Evolutionary conservation across 1,140 invertebrate genomes (phyloP), one percentile per base, ranked within the genome.

Genomic region (Brachionus calyciflorus): DNA sequence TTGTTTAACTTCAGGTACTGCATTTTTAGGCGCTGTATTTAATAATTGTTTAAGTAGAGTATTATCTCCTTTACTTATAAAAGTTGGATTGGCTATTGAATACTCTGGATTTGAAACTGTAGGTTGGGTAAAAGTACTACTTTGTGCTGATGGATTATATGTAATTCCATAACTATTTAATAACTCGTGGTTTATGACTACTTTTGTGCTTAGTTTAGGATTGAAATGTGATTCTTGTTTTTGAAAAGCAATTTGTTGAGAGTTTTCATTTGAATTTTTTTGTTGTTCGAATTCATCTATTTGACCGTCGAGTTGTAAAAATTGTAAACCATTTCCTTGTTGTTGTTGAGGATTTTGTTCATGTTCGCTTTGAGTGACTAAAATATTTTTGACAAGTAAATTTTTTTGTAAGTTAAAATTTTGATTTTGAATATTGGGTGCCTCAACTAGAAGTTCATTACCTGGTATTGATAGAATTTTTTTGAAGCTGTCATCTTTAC

Each of bases 111-210:
- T 1, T 9, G 33, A 14, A 3, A n/a, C 1, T 5, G 19, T 26
- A 24, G 69, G 7, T 49, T 73, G 51, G 19, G 21, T 46, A 33
- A 46, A 48, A 0, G 65, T 48, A 19, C 26, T 48, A n/a, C 37
- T 21, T 48, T 51, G 65, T 7, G 44, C 33, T 19, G 2, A 41
- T 6, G 46, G 69, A 41, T 73, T 55, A 51, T 40, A 41, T 24
- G 69, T 73, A 6, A 73, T 73, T 26, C 69, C 69, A 30, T 73
- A 73, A 21, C 69, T 49, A 28, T 40, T 73, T 33, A 73, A 40
- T 24, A 73, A 41, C 19, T 73, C 46, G 26, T 73, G 69, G 14
- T 73, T 73, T 10, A 73, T 49, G 6, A 73, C 46, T 2, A 73
- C 69, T 51, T 73, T 73, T n/a, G 46, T 49, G 12, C 19, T 65